Evolutionary conservation across 2,888 invertebrate genomes (phyloP), one percentile per base, ranked within the genome.

Genomic region (Nemotelus pantherinus): DNA sequence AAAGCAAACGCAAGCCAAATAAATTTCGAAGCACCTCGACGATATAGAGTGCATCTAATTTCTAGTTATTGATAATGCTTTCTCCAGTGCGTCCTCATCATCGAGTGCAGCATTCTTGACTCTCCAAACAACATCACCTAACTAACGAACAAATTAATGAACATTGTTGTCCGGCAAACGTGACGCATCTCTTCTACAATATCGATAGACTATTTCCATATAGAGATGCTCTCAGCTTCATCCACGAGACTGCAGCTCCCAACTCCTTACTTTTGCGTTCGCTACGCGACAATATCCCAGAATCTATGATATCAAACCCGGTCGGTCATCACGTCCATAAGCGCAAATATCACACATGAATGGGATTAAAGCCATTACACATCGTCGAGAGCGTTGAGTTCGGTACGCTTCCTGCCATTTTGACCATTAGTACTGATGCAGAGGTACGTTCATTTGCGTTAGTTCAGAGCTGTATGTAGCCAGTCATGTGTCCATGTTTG

Each of bases 321-420:
- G 25, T 25, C 25, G 25, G 44, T 65, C 41, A 45, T n/a, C 47
- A 4, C n/a, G 65, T 25, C 44, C 47, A 65, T 65, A 41, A 65
- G 47, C 65, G 47, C 65, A 65, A 65, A 65, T 65, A 65, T 65
- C 65, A 65, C 47, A 65, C 47, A 65, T 65, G 65, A 65, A 65
- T 65, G 43, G 65, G 65, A 65, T 65, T 65, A 65, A 47, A 65
- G 3, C 47, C 65, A 65, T 65, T 65, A 65, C 44, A 47, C 65
- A 65, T 45, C 41, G 65, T 65, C 65, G 65, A 65, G 41, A 5
- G 43, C 25, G 25, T 25, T 25, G 65, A 47, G 65, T 65, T 45
- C 65, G 44, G 0, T 45, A n/a, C 47, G 47, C 45, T 65, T 65
- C 65, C 65, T 45, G 7, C 6, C 25, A 65, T 47, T 25, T 43